phyloP scores from a whole-genome alignment of 2,888 invertebrate genomes.

The Coelogynopora nodosa region DNA sequence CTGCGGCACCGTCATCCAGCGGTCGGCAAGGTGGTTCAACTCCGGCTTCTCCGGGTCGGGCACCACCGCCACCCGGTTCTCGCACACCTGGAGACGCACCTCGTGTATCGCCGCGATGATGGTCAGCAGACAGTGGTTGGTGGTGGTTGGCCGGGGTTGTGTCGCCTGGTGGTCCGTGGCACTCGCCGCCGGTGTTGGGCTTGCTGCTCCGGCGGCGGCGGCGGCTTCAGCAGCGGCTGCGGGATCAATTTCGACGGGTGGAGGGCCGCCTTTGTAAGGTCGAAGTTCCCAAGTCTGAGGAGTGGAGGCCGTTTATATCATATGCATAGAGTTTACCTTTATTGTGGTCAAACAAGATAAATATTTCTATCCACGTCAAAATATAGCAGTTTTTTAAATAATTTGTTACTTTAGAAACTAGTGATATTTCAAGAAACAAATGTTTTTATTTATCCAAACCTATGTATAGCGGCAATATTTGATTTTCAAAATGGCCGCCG shows the following conservation, averaged over 20 bases:
- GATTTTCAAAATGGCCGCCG: no score
- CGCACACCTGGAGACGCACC: conserved; percentile 57
- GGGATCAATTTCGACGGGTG: neutral
- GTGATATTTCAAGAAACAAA: no score
- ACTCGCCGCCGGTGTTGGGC: neutral
- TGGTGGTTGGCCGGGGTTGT: conserved; percentile 50
- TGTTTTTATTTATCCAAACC: no score
- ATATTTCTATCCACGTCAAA: no score
- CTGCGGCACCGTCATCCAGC: conserved; percentile 26
- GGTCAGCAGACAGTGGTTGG: conserved; percentile 55
- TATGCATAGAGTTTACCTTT: no score
- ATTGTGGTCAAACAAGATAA: no score
- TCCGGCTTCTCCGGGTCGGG: conserved; percentile 18
- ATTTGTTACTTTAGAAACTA: no score
- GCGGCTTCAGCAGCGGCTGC: neutral
- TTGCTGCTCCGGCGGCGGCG: neutral
- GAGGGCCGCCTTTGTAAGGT: conserved; percentile 19
- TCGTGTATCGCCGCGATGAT: conserved; percentile 60
- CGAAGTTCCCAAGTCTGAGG: conserved; percentile 60
- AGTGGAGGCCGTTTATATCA: no score
- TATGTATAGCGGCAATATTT: no score
- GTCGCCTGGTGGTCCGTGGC: neutral
- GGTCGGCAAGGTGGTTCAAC: conserved; percentile 36
- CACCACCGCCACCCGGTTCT: conserved; percentile 38
- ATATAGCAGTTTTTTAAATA: no score